phyloP scores from a whole-genome alignment of 2,888 invertebrate genomes.

The Thymelicus sylvestris region DNA sequence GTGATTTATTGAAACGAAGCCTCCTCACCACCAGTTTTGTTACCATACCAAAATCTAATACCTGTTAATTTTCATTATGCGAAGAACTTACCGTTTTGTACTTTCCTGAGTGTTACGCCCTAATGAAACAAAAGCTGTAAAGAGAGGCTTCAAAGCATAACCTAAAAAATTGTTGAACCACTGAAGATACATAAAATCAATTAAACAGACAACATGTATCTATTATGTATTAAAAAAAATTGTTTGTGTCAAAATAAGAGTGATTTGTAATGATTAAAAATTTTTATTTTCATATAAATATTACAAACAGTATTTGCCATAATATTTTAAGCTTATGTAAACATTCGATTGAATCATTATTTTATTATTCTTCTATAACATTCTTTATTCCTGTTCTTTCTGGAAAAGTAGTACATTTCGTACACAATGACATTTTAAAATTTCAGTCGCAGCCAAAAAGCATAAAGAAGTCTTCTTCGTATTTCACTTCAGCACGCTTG shows the following conservation, averaged over 20 bases:
- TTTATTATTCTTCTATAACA: too few species aligned
- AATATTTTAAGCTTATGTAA: too few species aligned
- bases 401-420: not conserved
- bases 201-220: too few species aligned
- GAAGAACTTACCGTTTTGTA: too few species aligned
- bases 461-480: slow-evolving; percentile 12
- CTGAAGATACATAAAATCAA: too few species aligned
- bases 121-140: not conserved
- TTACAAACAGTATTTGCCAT: too few species aligned
- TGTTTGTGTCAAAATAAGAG: too few species aligned
- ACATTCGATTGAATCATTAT: too few species aligned
- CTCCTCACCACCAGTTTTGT: not conserved
- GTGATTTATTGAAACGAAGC: not conserved
- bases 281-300: too few species aligned
- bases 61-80: not conserved
- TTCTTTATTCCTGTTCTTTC: not conserved
- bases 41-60: not conserved
- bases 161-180: not conserved
- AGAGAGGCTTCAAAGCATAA: slow-evolving; percentile 1
- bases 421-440: slow-evolving; percentile 5
- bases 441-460: not conserved
- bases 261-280: too few species aligned
- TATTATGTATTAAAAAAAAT: too few species aligned
- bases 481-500: slow-evolving; percentile 29
- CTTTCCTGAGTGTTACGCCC: not conserved